These are phyloP conservation scores for Drosophila biarmipes DNA, from an alignment of 1,140 invertebrate species.

Conservation along the genomic window DNA sequence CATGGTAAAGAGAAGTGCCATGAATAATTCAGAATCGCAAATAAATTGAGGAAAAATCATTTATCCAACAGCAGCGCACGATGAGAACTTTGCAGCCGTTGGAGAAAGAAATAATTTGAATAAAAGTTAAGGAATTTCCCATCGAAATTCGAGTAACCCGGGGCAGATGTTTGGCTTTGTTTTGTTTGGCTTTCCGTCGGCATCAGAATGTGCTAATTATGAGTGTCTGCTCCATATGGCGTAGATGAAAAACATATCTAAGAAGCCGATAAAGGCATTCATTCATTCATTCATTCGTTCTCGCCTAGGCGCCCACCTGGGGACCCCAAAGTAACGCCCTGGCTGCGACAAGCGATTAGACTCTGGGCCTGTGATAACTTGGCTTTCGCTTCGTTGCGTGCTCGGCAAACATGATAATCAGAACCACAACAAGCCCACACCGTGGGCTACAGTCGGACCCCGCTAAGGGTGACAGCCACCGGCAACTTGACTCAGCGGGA, in stretches of 20 bases:
- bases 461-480: constrained; percentile 12
- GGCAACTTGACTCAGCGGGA: constrained; percentile 5
- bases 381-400: constrained; percentile 51
- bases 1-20: constrained; percentile 29
- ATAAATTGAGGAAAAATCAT: constrained; percentile 58
- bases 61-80: constrained; percentile 41
- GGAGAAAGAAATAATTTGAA: constrained; percentile 27
- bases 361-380: constrained; percentile 28
- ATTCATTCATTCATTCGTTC: constrained; percentile 17
- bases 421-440: constrained; percentile 29
- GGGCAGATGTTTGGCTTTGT: constrained; percentile 21
- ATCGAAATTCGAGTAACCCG: constrained; percentile 4
- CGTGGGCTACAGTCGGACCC: constrained; percentile 8
- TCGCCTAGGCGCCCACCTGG: constrained; percentile 7
- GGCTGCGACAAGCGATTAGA: constrained; percentile 34
- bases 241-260: constrained; percentile 6
- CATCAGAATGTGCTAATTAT: constrained; percentile 35
- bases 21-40: constrained; percentile 62
- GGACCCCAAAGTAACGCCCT: constrained; percentile 10
- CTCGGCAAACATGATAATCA: constrained; percentile 48
- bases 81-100: constrained; percentile 13
- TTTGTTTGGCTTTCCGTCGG: constrained; percentile 2
- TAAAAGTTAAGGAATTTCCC: constrained; percentile 30
- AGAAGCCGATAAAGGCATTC: constrained; percentile 19
- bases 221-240: constrained; percentile 23